Evolutionary conservation across 2,113 vertebrate species (phyloP), one percentile per base, ranked within the genome.

Genomic region (Chauna torquata): DNA sequence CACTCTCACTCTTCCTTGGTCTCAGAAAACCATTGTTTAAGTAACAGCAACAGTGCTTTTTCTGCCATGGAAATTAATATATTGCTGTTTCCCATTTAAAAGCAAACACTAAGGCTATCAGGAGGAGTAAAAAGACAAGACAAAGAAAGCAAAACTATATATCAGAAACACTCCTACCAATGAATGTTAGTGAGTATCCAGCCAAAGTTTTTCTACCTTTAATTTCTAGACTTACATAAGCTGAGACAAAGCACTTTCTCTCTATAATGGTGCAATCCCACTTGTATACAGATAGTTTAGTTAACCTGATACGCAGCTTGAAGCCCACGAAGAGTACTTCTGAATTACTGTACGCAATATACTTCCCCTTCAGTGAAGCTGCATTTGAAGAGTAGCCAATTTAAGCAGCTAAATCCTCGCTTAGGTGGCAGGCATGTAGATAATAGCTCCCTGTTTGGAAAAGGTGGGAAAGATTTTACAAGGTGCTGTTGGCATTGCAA

Each of bases 381-480:
- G 38, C 54, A 55, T 72, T 94, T 82, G 83, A 66, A 57, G 78
- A 86, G 65, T 23, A 83, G 80, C 40, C 86, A 45, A 62, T 91
- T 95, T 25, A 90, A 91, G 90, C 65, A 90, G 80, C 36, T 68
- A 9, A 94, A 88, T 59, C 34, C 2, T 79, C 45, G 7, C 80
- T 77, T 10, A 72, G 75, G 54, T 54, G 49, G 52, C 30, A 86
- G 36, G 45, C 47, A 72, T 86, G 28, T 25, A 89, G 83, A 91
- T 69, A 85, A 94, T 92, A 94, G 36, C 44, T 75, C 69, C 58
- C 19, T 52, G 24, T 69, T 77, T 28, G 27, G 72, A 92, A 92
- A 94, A 79, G 47, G 61, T 91, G 49, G 36, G 66, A 50, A 91
- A 87, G 40, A 79, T 72, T 94, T 91, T 92, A 72, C 36, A 79